phyloP scores from a whole-genome alignment of 2,888 invertebrate genomes.

The Apamea epomidion region DNA sequence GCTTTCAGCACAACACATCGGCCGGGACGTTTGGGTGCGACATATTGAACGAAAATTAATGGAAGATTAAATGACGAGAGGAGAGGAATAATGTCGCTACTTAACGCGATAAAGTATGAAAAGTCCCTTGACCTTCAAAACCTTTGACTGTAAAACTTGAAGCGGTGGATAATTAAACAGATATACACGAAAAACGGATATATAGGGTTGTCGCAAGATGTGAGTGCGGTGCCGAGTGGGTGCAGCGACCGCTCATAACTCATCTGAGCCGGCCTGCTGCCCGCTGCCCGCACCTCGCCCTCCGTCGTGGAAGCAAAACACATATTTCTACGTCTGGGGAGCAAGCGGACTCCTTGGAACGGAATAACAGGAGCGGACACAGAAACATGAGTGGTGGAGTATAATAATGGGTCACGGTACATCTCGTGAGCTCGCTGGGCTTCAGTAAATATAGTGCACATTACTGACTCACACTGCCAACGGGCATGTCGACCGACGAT shows the following conservation, averaged over 20 bases:
- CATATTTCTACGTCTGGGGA: constrained; percentile 76
- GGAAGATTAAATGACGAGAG: constrained; percentile 1
- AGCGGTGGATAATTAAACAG: constrained; percentile 56
- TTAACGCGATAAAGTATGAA: constrained; percentile 27
- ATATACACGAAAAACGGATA: constrained; percentile 51
- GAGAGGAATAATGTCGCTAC: constrained; percentile 35
- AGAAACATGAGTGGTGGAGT: constrained; percentile 67
- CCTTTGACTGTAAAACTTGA: constrained; percentile 39
- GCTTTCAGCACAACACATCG: constrained; percentile 30
- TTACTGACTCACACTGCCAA: constrained; percentile 17
- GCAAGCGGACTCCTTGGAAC: constrained; percentile 70
- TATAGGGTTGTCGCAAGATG: constrained; percentile 62
- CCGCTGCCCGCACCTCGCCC: constrained; percentile 58
- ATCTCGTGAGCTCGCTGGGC: constrained; percentile 42
- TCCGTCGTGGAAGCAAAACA: constrained; percentile 68
- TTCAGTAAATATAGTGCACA: constrained; percentile 45
- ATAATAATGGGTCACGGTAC: constrained; percentile 58
- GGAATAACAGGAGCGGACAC: constrained; percentile 73
- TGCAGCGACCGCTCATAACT: constrained; percentile 74
- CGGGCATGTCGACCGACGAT: constrained; percentile 32
- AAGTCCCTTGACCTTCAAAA: not conserved
- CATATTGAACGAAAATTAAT: constrained; percentile 55
- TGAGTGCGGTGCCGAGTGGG: constrained; percentile 47
- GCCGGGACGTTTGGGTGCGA: constrained; percentile 26
- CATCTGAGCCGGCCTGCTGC: constrained; percentile 68